A percentile compares a stretch with the other conserved stretches of the same genome.
phyloP scores from a whole-genome alignment of 2,113 vertebrate species.

The Trinectes maculatus region DNA sequence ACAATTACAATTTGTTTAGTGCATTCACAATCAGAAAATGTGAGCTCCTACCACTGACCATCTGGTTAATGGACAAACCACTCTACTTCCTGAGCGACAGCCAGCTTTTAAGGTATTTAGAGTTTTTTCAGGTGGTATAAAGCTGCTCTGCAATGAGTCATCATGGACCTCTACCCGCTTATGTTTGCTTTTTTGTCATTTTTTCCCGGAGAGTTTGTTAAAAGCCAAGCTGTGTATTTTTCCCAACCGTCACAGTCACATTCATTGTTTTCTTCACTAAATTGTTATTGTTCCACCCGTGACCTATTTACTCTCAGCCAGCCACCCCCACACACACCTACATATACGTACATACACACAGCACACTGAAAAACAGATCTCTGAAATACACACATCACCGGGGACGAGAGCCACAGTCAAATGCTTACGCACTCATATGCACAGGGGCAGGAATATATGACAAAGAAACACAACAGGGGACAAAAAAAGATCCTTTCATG shows the following conservation, averaged over 20 bases:
- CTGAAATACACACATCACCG: constrained; percentile 38
- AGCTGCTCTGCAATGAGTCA: constrained; percentile 9
- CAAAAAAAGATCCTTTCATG: constrained; percentile 19
- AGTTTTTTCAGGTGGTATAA: not conserved
- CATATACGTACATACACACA: constrained; percentile 22
- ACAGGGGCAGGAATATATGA: constrained; percentile 25
- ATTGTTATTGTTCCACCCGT: constrained; percentile 59
- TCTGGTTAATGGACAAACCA: too few relatives aligned
- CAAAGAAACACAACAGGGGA: constrained; percentile 35
- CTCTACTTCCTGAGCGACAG: too few relatives aligned
- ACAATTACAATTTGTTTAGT: too few relatives aligned
- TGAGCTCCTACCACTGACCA: too few relatives aligned
- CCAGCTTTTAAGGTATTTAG: too few relatives aligned
- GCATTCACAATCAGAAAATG: too few relatives aligned
- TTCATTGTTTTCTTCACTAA: constrained; percentile 53
- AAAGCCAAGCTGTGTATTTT: constrained; percentile 44
- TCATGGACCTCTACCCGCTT: not conserved
- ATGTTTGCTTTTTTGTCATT: not conserved
- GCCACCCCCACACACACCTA: constrained; percentile 39
- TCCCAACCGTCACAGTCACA: constrained; percentile 50
- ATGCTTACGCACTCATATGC: constrained; percentile 26
- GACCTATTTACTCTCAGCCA: constrained; percentile 58
- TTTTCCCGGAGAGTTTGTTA: constrained; percentile 33
- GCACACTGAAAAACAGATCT: constrained; percentile 13
- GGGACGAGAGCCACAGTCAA: constrained; percentile 23